Evolutionary conservation across 2,113 vertebrate genomes (phyloP).

Genomic region (Eidolon helvum): DNA sequence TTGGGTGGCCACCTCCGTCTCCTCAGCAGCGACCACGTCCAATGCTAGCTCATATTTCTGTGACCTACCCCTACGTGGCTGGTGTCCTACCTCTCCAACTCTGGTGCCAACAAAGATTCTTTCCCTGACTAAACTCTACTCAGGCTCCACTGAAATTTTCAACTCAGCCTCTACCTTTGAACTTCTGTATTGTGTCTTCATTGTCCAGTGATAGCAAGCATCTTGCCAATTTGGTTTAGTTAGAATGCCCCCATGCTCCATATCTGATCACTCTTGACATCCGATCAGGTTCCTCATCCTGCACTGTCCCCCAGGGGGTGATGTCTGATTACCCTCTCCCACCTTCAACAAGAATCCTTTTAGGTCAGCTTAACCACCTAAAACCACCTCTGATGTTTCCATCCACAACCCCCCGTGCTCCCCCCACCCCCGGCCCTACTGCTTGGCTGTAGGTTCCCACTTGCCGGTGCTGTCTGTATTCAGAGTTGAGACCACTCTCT

Average conservation of each 20-base stretch:
- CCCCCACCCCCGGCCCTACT: background rate
- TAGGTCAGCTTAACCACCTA: background rate
- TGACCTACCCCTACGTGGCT: background rate
- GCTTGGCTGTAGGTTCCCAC: background rate
- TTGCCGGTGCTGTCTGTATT: background rate
- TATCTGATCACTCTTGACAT: background rate
- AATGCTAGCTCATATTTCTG: rapidly evolving
- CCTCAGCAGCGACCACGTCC: background rate
- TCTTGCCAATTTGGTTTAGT: background rate
- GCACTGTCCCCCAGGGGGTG: no score
- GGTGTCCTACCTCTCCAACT: background rate
- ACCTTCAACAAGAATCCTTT: background rate
- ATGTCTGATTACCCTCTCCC: background rate
- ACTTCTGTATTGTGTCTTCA: background rate
- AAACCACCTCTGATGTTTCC: background rate
- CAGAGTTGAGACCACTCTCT: background rate
- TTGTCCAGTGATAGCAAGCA: background rate
- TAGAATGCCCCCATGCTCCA: background rate
- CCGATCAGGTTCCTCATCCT: background rate
- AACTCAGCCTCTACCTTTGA: background rate
- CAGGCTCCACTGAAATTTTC: background rate
- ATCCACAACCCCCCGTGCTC: rapidly evolving
- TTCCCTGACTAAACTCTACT: background rate
- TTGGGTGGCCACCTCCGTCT: background rate
- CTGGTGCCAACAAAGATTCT: background rate